Conservation (phyloP, 2,797 vertebrate species). For the Craterocephalus amniculus region DNA sequence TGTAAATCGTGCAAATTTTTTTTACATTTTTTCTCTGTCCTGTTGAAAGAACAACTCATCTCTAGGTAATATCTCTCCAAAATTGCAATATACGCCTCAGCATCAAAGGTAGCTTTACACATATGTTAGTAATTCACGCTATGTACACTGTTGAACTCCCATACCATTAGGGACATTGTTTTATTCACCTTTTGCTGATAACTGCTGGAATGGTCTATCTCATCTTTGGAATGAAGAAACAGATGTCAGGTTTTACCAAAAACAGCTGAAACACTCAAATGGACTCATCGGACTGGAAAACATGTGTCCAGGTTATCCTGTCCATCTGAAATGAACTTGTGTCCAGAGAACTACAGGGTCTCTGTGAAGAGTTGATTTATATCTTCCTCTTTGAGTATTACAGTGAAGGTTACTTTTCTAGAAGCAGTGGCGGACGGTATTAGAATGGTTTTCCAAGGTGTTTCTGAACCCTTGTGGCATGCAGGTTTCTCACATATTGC, state of each 20-base stretch:
- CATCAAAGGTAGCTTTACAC: not conserved
- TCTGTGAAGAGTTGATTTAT: not conserved
- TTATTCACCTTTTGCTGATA: not conserved
- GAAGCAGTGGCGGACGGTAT: not conserved
- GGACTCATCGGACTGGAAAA: not conserved
- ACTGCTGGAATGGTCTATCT: not conserved
- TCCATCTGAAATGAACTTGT: not conserved
- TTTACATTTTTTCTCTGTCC: too few species aligned
- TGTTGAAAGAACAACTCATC: too few species aligned
- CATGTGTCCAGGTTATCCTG: not conserved
- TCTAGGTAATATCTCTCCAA: too few species aligned
- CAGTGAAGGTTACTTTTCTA: not conserved
- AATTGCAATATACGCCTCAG: not conserved
- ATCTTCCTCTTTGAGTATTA: not conserved
- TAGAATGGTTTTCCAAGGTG: not conserved
- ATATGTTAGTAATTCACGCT: not conserved
- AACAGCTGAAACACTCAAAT: not conserved
- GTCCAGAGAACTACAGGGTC: not conserved
- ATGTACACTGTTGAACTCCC: not conserved
- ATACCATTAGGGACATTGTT: not conserved
- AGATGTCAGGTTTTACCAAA: not conserved
- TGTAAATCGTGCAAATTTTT: not conserved
- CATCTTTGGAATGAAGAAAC: conserved; percentile 1
- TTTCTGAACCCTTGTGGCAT: not conserved
- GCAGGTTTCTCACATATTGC: not conserved